Base-by-base conservation (phyloP, 2,888 invertebrate genomes). In the Campoplex nolae region DNA sequence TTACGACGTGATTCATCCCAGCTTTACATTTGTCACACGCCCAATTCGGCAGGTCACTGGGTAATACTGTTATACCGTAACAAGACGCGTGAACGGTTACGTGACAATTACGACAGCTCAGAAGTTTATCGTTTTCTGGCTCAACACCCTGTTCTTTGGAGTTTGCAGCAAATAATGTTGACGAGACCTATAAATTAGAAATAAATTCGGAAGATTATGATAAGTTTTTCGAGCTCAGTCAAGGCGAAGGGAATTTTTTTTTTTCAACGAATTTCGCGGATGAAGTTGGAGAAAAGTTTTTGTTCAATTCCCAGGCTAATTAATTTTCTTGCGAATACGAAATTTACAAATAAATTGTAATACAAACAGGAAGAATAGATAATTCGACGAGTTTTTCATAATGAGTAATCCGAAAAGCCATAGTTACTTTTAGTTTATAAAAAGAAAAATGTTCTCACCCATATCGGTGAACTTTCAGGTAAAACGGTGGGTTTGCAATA, bases 11-110 rank as follows among this genome's bases (percentile, higher is more conserved):
- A 3, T 90, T 88, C 90, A 91, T 93, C 16, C 94, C 94, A 70
- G 92, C 92, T 84, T 92, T 92, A 89, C 95, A 95, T 88, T 93
- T 94, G 86, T 95, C 94, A 88, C 95, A 95, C 13, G 93, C 92
- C 95, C 95, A 95, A 84, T 92, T 93, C 56, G 91, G 90, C 56
- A 90, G 76, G 85, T 94, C 93, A 3, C 89, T 90, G 16, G 94
- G 93, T 77, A 93, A 89, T 71, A 93, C 92, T 62, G 92, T 94
- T 70, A 94, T 92, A 68, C 94, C 95, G 85, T 95, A 95, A 90
- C 95, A 95, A 89, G 95, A 95, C 2, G 95, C 95, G 91, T 96
- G 96, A 16, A 96, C 96, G 87, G 95, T 95, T 11, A 96, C 95
- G 87, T 95, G 93, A 91, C 96, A 96, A 67, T 94, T 94, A 51